These are phyloP conservation scores for Tethea ocularis DNA, from an alignment of 2,888 invertebrate genomes.

Conservation along the genomic window DNA sequence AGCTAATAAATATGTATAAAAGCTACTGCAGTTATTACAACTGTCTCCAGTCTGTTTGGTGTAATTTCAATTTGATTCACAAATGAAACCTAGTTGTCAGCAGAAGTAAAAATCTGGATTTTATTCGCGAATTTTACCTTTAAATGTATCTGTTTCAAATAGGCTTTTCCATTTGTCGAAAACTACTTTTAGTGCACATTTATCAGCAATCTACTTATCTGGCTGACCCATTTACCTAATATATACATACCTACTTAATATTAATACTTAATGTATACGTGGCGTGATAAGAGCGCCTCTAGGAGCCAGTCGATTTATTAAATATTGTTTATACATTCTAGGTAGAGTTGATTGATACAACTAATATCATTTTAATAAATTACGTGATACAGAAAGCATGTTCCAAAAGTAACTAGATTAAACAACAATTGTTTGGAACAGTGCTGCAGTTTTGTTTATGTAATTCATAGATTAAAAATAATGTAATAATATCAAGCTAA, in stretches of 20 bases:
- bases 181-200: constrained; percentile 20
- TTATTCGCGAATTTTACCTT: too few species aligned
- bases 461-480: too few species aligned
- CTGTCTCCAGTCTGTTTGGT: too few species aligned
- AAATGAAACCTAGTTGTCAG: too few species aligned
- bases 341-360: not conserved
- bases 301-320: constrained; percentile 6
- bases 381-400: not conserved
- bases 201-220: constrained; percentile 42
- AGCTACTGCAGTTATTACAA: not conserved
- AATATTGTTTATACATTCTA: constrained; percentile 11
- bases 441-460: not conserved
- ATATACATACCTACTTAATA: constrained; percentile 12
- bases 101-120: not conserved
- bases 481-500: too few species aligned
- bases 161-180: constrained; percentile 18
- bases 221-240: constrained; percentile 30
- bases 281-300: not conserved
- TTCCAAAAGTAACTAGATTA: not conserved
- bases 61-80: too few species aligned
- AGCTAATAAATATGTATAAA: not conserved
- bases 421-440: not conserved
- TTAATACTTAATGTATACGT: constrained; percentile 1
- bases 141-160: constrained; percentile 2
- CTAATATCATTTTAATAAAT: not conserved